Conservation (phyloP, 2,888 invertebrate genomes). For the Argyra leucocephala region DNA sequence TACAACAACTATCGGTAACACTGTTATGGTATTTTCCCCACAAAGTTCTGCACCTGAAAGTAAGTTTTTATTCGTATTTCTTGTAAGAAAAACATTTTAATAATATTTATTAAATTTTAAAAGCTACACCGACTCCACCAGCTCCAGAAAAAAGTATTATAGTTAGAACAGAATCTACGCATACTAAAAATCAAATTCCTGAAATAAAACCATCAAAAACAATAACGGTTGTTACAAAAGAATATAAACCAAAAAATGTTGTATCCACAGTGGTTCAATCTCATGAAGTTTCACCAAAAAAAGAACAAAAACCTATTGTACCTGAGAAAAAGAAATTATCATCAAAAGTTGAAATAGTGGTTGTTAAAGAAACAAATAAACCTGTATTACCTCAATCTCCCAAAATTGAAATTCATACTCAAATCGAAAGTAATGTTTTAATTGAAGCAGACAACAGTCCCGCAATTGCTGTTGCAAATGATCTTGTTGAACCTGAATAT, state of each 20-base stretch:
- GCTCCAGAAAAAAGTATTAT: neutral
- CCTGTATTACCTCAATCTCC: neutral
- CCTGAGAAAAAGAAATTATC: conserved; percentile 44
- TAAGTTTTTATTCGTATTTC: conserved; percentile 33
- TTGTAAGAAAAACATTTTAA: neutral
- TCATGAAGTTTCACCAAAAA: conserved; percentile 19
- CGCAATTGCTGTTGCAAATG: conserved; percentile 49
- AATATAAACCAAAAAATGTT: conserved; percentile 21
- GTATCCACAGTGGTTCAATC: conserved; percentile 26
- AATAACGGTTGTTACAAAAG: conserved; percentile 18
- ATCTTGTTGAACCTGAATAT: conserved; percentile 71
- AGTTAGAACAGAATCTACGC: neutral
- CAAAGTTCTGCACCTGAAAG: conserved; percentile 64
- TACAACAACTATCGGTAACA: conserved; percentile 87
- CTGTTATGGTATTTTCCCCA: conserved; percentile 89
- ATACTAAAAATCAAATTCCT: neutral
- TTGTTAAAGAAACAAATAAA: neutral
- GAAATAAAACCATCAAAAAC: conserved; percentile 45
- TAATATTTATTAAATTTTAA: conserved; percentile 15
- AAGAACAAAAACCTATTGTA: conserved; percentile 17
- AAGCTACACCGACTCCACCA: neutral
- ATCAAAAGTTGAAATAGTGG: conserved; percentile 36
- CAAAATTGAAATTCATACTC: neutral
- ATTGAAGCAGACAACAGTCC: conserved; percentile 10
- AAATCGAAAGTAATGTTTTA: neutral